Evolutionary conservation across 2,113 vertebrate genomes (phyloP).

Genomic region (Murina feae): DNA sequence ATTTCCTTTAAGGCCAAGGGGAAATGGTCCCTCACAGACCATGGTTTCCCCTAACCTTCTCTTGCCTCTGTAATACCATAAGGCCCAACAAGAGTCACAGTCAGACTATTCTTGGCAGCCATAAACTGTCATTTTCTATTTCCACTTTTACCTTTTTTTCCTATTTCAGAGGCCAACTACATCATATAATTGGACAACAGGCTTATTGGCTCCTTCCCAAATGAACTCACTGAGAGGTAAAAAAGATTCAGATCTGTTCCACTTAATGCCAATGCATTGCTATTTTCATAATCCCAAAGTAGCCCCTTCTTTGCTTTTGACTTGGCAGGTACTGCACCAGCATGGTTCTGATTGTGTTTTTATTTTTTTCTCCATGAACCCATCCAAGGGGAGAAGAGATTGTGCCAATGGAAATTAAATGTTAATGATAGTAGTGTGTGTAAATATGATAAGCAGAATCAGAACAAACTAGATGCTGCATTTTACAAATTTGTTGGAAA

Average conservation of each 20-base stretch:
- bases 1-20: not conserved
- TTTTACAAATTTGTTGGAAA: slow-evolving; percentile 20
- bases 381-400: not conserved
- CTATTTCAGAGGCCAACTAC: not conserved
- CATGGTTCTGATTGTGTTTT: slow-evolving; percentile 4
- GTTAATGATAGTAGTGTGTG: not conserved
- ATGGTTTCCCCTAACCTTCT: not conserved
- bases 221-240: not conserved
- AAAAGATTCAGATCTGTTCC: not conserved
- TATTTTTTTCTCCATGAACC: slow-evolving; percentile 34
- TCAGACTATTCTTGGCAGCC: not conserved
- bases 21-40: not conserved
- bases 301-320: not conserved
- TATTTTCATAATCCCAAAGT: not conserved
- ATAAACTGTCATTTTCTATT: not conserved
- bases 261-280: not conserved
- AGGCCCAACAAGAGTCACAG: not conserved
- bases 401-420: slow-evolving; percentile 40
- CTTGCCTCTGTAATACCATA: not conserved
- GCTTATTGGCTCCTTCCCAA: not conserved
- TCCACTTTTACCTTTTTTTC: not conserved
- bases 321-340: not conserved
- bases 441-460: not conserved
- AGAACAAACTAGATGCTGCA: not conserved
- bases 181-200: not conserved